Percentiles rank a stretch among this genome's conserved stretches.
Evolutionary conservation across 92 coral and sea anemone species (phyloP).

Genomic region (Actinostola sp.): DNA sequence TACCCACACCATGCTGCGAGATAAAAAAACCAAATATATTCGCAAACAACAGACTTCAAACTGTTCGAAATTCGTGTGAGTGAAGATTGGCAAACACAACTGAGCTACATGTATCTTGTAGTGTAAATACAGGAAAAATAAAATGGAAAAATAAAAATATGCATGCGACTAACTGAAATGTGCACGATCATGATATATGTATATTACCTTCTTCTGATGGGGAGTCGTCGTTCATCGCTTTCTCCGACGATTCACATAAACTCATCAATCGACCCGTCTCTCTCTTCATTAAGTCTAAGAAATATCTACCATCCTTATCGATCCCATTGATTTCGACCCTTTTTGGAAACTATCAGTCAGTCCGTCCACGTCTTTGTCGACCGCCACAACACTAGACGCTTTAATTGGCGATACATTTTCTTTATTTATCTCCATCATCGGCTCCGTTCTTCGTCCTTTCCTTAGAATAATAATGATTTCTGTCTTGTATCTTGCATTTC

Average conservation of each 20-base stretch:
- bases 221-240: constrained; percentile 75
- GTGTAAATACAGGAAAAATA: neutral
- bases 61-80: constrained; percentile 1
- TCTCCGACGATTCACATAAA: constrained; percentile 65
- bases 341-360: constrained; percentile 77
- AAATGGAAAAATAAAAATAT: neutral
- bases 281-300: constrained; percentile 72
- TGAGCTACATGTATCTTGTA: neutral
- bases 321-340: constrained; percentile 57
- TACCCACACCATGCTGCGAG: constrained; percentile 14
- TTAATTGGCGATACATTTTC: constrained; percentile 75
- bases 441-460: constrained; percentile 69
- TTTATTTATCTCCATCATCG: constrained; percentile 75
- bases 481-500: constrained; percentile 81
- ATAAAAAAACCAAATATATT: neutral
- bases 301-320: constrained; percentile 86
- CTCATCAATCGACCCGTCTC: constrained; percentile 76
- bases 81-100: constrained; percentile 1
- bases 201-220: constrained; percentile 82
- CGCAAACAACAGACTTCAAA: constrained; percentile 15
- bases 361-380: constrained; percentile 44
- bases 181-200: neutral
- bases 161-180: neutral
- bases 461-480: constrained; percentile 79
- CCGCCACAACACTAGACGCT: constrained; percentile 41